Base-by-base conservation (phyloP, 2,113 vertebrate species). In the Pyrgilauda ruficollis region DNA sequence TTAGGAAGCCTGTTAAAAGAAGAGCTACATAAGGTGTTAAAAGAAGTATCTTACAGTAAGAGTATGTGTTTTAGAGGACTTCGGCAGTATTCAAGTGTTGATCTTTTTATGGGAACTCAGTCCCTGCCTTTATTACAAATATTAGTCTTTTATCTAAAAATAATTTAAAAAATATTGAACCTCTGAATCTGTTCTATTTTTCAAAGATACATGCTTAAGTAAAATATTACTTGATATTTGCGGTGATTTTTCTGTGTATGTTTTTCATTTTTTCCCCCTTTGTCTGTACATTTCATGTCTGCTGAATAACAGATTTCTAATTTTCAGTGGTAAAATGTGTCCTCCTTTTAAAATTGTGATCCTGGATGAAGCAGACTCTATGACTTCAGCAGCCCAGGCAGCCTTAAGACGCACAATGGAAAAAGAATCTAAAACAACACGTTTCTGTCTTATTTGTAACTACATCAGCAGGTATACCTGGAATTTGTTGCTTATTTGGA, bases 391-490 rank as follows among this genome's bases (percentile, higher is more conserved):
- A 31, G 99, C 99, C 64, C 99, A 99, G 97, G 99, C 99, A 11
- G 99, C 99, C 63, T 98, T 99, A 76, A 98, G 99, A 35, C 98
- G 99, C 46, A 99, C 99, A n/a, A 99, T 99, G 99, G 99, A 99
- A 96, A 99, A 99, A 77, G 98, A 99, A 91, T 99, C 99, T 4
- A 99, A 99, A 95, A 99, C 99, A 59, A 99, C 99, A 3, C 98
- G 99, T 35, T 99, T 99, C 97, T 99, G 99, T 73, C 99, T 99
- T 89, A 99, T 99, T 97, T 99, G 99, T 96, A 99, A 99, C 97
- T 99, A 99, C 80, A 98, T 99, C 97, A 99, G 99, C 98, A 98
- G 99, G 99, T 99, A 86, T 13, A 90, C 80, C n/a, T 74, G 56
- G 43, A 21, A 41, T 70, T 67, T 43, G 19, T 37, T 30, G 10